Evolutionary conservation across 2,113 vertebrate genomes (phyloP), one percentile per base, ranked within the genome.

Genomic region (Esox niger): DNA sequence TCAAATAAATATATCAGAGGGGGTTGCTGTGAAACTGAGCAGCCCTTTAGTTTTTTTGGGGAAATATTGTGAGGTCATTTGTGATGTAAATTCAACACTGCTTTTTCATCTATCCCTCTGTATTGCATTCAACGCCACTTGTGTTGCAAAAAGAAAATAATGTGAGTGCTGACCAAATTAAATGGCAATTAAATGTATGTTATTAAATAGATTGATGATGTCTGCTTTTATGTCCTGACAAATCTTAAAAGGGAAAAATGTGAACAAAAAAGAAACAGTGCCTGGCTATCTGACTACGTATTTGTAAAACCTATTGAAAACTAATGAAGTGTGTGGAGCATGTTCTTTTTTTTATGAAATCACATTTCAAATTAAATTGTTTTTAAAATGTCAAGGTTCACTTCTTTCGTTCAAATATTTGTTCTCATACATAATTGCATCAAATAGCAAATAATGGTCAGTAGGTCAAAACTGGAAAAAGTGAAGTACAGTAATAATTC

Each of bases 331-430:
- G 94, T 97, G 94, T 97, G 92, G 92, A 92, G 96, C 96, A 98
- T 98, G 96, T 94, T 92, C 90, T 91, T 95, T 95, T 94, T 95
- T 93, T 95, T 95, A 96, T 72, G 93, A 92, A 91, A 73, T 84
- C 80, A 89, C 90, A 94, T 98, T 98, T 98, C 94, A 97, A 97
- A 97, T 97, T 98, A 97, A 95, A 96, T 88, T 94, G 91, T 95
- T 98, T 96, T 92, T 85, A 94, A 97, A 91, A 88, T 79, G 0
- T 8, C 32, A 25, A 30, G 33, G 26, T 8, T 58, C 52, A 33
- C 64, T 55, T 43, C 21, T 57, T 57, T 27, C 15, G 17, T 29
- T 29, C 15, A 68, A 33, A 27, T 43, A 8, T 33, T 66, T 29
- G 5, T 3, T 20, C 15, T 17, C 9, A 29, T 21, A 54, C 21